A percentile compares a stretch with the other conserved stretches of the same genome.
These are phyloP conservation scores for Gambelia wislizenii DNA, from an alignment of 2,797 vertebrate genomes.

Conservation along the genomic window DNA sequence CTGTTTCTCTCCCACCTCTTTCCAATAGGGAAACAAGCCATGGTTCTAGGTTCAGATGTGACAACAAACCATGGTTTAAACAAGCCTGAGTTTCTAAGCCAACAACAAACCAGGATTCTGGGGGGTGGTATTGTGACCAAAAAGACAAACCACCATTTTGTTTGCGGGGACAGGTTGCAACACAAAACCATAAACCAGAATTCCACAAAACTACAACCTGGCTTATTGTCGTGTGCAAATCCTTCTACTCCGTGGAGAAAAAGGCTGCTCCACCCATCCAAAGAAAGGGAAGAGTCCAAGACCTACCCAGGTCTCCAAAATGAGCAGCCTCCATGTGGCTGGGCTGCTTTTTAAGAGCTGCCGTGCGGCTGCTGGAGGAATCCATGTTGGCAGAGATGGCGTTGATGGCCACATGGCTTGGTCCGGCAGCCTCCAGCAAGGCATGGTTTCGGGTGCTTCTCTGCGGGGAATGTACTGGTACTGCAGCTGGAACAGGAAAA, in stretches of 20 bases:
- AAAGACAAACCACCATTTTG: neutral
- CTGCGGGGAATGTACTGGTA: constrained; percentile 87
- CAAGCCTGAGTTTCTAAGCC: neutral
- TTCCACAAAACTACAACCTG: neutral
- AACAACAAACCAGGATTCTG: neutral
- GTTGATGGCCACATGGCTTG: constrained; percentile 97
- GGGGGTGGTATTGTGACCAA: no score
- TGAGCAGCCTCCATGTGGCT: constrained; percentile 98
- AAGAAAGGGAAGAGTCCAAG: neutral
- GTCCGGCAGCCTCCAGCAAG: constrained; percentile 93
- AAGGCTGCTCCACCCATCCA: neutral
- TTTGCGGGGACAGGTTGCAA: neutral
- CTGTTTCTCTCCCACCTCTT: neutral
- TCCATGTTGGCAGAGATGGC: constrained; percentile 99
- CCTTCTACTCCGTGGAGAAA: no score
- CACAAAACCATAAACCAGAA: neutral
- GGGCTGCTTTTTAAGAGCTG: constrained; percentile 97
- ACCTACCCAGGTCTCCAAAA: constrained; percentile 95
- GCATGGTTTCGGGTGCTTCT: constrained; percentile 89
- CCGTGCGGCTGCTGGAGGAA: constrained; percentile 95
- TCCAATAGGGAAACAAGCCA: no score
- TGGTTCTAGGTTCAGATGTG: no score
- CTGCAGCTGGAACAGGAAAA: constrained; percentile 75
- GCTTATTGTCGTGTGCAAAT: neutral
- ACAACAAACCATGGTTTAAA: no score